Conservation (phyloP, 2,888 invertebrate genomes). For the Isoperla grammatica region DNA sequence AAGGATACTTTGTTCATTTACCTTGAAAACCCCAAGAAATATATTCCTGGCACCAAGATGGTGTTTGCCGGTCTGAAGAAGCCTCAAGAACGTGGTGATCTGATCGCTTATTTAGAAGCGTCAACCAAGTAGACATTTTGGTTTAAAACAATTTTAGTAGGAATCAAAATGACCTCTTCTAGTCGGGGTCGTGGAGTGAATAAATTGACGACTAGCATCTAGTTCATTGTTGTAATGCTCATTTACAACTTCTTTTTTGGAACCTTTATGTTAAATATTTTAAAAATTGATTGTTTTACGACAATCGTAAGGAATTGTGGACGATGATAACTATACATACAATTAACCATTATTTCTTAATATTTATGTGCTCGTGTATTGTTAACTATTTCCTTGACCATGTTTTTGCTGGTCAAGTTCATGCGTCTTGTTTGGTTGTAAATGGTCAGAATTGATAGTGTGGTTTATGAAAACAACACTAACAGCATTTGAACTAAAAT, state of each 20-base stretch:
- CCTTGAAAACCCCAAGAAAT: conserved; percentile 98
- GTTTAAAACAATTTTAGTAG: conserved; percentile 8
- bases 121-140: conserved; percentile 65
- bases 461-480: not conserved
- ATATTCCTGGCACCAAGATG: conserved; percentile 99
- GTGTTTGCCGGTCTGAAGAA: conserved; percentile 98
- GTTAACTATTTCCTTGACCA: conserved; percentile 2
- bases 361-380: conserved; percentile 3
- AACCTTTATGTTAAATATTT: conserved; percentile 18
- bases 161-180: conserved; percentile 13
- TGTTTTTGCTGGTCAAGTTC: conserved; percentile 15
- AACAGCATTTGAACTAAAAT: not conserved
- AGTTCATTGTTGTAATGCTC: conserved; percentile 6
- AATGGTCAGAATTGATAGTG: no score
- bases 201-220: conserved; percentile 16
- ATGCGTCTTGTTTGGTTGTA: not conserved
- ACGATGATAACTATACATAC: no score
- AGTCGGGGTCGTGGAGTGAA: conserved; percentile 16
- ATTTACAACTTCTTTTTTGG: conserved; percentile 7
- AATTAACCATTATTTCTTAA: not conserved
- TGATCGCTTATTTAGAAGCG: conserved; percentile 87
- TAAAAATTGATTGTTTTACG: not conserved
- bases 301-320: not conserved
- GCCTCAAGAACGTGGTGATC: conserved; percentile 84
- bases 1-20: conserved; percentile 93